Evolutionary conservation across 1,140 invertebrate species (phyloP).

Genomic region (Scaptomyza hsui): DNA sequence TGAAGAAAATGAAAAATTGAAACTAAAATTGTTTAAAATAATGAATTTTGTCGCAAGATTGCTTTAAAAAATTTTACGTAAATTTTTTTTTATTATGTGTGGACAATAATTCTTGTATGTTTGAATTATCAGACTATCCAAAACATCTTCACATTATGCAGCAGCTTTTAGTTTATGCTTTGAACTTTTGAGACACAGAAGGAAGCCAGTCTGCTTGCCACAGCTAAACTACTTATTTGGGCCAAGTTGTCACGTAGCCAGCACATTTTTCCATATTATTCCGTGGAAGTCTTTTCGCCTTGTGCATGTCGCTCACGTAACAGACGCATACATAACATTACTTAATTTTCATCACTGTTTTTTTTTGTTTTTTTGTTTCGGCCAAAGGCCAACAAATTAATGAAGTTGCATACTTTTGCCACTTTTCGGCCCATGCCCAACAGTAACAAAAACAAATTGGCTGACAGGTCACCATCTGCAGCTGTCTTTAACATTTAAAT

Average conservation of each 20-base stretch:
- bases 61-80: no score
- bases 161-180: conserved; percentile 32
- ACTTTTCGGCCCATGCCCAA: conserved; percentile 26
- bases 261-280: conserved; percentile 69
- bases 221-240: conserved; percentile 41
- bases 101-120: background rate
- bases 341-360: conserved; percentile 68
- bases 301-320: conserved; percentile 71
- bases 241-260: conserved; percentile 60
- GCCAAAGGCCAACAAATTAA: conserved; percentile 46
- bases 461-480: conserved; percentile 5
- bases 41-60: no score
- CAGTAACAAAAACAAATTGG: conserved; percentile 16
- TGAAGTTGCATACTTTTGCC: conserved; percentile 59
- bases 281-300: conserved; percentile 26
- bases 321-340: conserved; percentile 80
- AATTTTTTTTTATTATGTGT: background rate
- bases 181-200: conserved; percentile 32
- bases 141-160: conserved; percentile 30
- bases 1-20: background rate
- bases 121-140: no score
- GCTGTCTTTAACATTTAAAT: conserved; percentile 30
- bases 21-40: no score
- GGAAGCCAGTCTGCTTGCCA: background rate
- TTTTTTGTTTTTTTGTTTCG: conserved; percentile 25